Base-by-base conservation (phyloP, 2,888 invertebrate genomes). In the Eutolmus rufibarbis region DNA sequence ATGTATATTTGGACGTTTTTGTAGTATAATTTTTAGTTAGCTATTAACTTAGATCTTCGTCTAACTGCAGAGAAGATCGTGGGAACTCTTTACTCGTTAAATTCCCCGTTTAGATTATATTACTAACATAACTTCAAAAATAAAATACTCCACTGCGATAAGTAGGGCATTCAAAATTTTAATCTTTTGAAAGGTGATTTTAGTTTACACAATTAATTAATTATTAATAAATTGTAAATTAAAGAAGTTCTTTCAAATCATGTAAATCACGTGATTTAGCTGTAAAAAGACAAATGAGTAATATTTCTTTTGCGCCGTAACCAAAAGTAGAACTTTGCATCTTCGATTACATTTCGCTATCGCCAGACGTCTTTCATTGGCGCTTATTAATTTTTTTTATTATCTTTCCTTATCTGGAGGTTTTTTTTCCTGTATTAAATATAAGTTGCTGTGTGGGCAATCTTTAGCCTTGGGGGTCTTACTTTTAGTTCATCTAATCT, bases 301-400 rank as follows among this genome's bases (percentile, higher is more conserved):
- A 66, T 66, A 23, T 66, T 66, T 66, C 66, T 76, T 78, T n/a
- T 78, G 78, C 78, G 78, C 23, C 14, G n/a, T 78, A 78, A 78
- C 23, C 23, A 66, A 8, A 78, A 78, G 23, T 23, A 78, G 78
- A 66, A 78, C 78, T 78, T 78, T 78, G 78, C 78, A n/a, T 23
- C 23, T 78, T 37, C 43, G 23, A 37, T 40, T 37, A 23, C 37
- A 37, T 12, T 78, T 78, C 23, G 78, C 43, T 78, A 78, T 78
- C 78, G 19, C 78, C 43, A 78, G 78, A 43, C 78, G 43, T 37
- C 78, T 78, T 78, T 46, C 8, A 78, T 66, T 66, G 66, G 66
- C 66, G 66, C 66, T 66, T 66, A 66, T 28, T 76, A 76, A 76
- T 46, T 78, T 40, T 46, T 78, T 78, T 78, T 66, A 12, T 40